Conservation (phyloP, 2,113 vertebrate genomes). For the Tor tambroides region DNA sequence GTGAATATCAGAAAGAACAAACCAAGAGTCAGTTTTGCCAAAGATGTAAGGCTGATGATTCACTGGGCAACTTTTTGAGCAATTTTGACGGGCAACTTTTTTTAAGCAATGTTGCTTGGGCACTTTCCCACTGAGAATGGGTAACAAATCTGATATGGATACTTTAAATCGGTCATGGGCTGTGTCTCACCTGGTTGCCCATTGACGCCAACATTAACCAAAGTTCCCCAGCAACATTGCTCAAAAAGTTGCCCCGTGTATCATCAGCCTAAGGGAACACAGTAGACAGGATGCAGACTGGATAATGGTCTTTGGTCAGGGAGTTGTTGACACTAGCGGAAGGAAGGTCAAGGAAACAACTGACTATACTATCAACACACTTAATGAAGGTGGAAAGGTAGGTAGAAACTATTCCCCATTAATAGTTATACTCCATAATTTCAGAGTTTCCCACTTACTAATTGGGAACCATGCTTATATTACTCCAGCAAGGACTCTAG, state of each 20-base stretch:
- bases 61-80: too few species aligned
- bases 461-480: not conserved
- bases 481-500: not conserved
- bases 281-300: not conserved
- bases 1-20: not conserved
- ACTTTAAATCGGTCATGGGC: too few species aligned
- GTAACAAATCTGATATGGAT: too few species aligned
- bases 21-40: not conserved
- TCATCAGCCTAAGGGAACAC: too few species aligned
- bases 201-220: too few species aligned
- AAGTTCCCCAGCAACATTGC: too few species aligned
- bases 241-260: too few species aligned
- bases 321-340: not conserved
- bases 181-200: too few species aligned
- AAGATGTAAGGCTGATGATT: not conserved
- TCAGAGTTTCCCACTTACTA: not conserved
- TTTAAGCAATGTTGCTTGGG: too few species aligned
- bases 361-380: not conserved
- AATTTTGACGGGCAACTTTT: too few species aligned
- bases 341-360: conserved; percentile 7
- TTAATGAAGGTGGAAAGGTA: not conserved
- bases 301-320: not conserved
- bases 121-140: too few species aligned
- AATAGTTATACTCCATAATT: conserved; percentile 25
- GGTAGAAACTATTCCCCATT: not conserved